Conservation (phyloP, 1,140 invertebrate genomes). For the Drosophila lacteicornis region DNA sequence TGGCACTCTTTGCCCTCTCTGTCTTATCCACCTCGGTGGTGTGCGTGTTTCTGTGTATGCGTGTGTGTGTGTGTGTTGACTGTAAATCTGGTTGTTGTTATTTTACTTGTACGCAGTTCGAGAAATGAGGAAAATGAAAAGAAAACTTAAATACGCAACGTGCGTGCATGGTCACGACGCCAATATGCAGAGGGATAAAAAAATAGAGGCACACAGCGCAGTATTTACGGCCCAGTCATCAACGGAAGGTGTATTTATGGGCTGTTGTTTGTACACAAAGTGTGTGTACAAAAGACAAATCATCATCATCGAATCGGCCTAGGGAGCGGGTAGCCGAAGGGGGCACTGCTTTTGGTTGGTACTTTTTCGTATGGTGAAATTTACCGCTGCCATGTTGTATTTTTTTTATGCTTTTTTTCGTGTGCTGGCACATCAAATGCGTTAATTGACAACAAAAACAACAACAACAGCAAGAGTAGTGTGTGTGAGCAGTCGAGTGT, state of each 20-base stretch:
- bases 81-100: conserved; percentile 54
- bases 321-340: conserved; percentile 11
- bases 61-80: conserved; percentile 37
- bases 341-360: conserved; percentile 50
- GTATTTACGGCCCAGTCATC: conserved; percentile 12
- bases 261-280: conserved; percentile 45
- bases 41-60: conserved; percentile 16
- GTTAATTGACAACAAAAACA: conserved; percentile 73
- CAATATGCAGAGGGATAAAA: background rate
- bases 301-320: conserved; percentile 17
- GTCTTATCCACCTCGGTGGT: conserved; percentile 12
- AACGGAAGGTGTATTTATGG: conserved; percentile 22
- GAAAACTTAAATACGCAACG: conserved; percentile 10
- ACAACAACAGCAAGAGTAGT: conserved; percentile 1
- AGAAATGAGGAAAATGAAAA: conserved; percentile 10
- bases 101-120: conserved; percentile 39
- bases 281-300: conserved; percentile 40
- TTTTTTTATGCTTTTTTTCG: conserved; percentile 53
- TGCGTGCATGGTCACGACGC: conserved; percentile 6
- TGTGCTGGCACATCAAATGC: conserved; percentile 67
- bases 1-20: background rate
- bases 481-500: conserved; percentile 51
- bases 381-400: conserved; percentile 73
- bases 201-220: conserved; percentile 1
- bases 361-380: conserved; percentile 70